These are phyloP conservation scores for Aix galericulata DNA, from an alignment of 2,113 vertebrate genomes.

Conservation along the genomic window DNA sequence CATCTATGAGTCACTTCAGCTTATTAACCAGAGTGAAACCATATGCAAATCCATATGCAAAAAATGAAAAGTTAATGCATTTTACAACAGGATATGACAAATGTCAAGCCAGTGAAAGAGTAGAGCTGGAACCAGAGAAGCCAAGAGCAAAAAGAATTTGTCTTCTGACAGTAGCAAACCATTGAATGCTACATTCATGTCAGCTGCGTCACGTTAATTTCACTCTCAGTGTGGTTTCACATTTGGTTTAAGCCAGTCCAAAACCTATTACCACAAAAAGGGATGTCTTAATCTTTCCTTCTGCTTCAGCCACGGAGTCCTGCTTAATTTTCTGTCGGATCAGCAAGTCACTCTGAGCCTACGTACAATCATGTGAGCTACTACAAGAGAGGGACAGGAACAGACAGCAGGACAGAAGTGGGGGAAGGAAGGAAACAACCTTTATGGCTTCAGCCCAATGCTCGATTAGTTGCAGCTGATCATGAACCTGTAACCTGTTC, in stretches of 20 bases:
- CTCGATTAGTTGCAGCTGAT: neutral
- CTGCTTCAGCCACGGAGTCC: neutral
- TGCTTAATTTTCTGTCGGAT: neutral
- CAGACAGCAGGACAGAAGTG: neutral
- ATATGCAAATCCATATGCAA: neutral
- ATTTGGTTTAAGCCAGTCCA: neutral
- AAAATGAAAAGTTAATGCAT: neutral
- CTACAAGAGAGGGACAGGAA: neutral
- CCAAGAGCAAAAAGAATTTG: neutral
- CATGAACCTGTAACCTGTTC: fast-evolving
- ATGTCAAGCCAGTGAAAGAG: neutral
- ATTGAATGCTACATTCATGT: neutral
- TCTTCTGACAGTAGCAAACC: neutral
- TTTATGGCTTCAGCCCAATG: neutral
- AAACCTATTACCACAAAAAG: neutral
- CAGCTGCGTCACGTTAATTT: neutral
- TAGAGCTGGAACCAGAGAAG: neutral
- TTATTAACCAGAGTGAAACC: neutral
- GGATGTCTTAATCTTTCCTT: neutral
- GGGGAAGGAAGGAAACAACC: neutral
- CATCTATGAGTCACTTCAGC: neutral
- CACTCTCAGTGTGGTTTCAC: neutral
- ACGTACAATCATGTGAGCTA: neutral
- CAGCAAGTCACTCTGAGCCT: neutral
- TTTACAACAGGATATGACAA: neutral